Conservation (phyloP, 2,888 invertebrate species). For the Orgyia antiqua region DNA sequence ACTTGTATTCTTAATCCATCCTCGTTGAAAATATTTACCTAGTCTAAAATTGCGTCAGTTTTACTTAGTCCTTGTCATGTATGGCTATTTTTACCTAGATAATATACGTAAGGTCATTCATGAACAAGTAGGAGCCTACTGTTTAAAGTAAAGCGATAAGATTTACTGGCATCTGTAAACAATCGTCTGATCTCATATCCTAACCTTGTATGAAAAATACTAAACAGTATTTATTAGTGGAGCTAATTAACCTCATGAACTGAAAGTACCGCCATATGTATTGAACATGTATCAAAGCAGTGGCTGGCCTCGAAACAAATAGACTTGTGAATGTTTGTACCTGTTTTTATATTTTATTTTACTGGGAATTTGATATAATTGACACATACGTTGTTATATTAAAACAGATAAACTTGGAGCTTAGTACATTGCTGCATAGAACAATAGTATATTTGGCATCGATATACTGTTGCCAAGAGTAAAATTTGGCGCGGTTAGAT, state of each 20-base stretch:
- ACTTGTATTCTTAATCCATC: no score
- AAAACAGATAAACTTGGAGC: no score
- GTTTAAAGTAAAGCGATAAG: conserved; percentile 36
- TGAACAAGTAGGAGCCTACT: no score
- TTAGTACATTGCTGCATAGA: no score
- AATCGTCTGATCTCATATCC: conserved; percentile 33
- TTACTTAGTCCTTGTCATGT: no score
- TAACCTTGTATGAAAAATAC: conserved; percentile 35
- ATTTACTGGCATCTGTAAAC: conserved; percentile 43
- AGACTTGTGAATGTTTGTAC: conserved; percentile 31
- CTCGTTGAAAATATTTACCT: no score
- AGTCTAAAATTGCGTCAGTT: no score
- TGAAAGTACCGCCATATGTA: conserved; percentile 38
- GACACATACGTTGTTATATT: conserved; percentile 4
- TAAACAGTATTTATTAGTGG: conserved; percentile 18
- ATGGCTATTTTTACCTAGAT: conserved; percentile 38
- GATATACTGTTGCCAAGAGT: no score
- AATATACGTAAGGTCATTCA: conserved; percentile 43
- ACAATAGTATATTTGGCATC: no score
- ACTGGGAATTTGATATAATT: conserved; percentile 18
- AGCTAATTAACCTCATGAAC: conserved; percentile 27
- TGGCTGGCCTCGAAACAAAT: conserved; percentile 37
- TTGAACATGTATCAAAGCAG: conserved; percentile 30
- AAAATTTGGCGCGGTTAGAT: no score
- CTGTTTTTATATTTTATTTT: conserved; percentile 23